Evolutionary conservation across 2,888 invertebrate genomes (phyloP).

Genomic region (Capitulum mitella): DNA sequence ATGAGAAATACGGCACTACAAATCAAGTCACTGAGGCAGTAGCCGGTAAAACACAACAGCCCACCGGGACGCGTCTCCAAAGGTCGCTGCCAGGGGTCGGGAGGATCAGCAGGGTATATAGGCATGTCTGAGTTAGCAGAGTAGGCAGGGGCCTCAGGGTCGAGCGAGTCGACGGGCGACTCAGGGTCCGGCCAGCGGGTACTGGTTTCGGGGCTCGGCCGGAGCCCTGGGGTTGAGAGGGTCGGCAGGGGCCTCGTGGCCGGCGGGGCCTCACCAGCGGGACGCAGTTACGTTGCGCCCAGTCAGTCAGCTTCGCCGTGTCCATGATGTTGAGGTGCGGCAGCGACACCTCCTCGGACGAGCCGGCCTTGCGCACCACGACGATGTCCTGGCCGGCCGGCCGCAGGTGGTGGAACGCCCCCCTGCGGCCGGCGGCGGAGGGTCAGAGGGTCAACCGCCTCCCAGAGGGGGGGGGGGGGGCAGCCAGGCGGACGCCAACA

Average conservation of each 20-base stretch:
- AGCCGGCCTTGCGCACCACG: constrained; percentile 59
- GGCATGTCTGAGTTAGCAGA: too few species aligned
- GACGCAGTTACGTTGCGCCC: constrained; percentile 8
- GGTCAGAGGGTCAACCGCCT: too few species aligned
- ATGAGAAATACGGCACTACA: too few species aligned
- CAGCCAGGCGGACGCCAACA: too few species aligned
- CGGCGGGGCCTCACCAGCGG: neutral
- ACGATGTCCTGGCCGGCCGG: constrained; percentile 64
- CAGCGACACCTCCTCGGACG: neutral
- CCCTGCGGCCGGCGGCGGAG: too few species aligned
- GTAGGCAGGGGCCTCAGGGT: too few species aligned
- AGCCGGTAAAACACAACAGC: too few species aligned
- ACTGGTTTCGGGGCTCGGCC: neutral
- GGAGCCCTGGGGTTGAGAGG: neutral
- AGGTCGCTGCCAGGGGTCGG: too few species aligned
- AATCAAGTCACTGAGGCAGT: too few species aligned
- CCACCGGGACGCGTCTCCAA: too few species aligned
- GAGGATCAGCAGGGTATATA: too few species aligned
- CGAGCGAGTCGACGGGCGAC: neutral
- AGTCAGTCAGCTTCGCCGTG: neutral
- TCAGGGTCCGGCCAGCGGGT: neutral
- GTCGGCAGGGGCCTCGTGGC: neutral
- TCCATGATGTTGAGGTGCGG: neutral
- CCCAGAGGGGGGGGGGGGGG: too few species aligned
- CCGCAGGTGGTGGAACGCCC: constrained; percentile 88